Percentiles rank a stretch among this genome's conserved stretches.
Evolutionary conservation across 2,888 invertebrate genomes (phyloP).

Genomic region (Zootermopsis nevadensis): DNA sequence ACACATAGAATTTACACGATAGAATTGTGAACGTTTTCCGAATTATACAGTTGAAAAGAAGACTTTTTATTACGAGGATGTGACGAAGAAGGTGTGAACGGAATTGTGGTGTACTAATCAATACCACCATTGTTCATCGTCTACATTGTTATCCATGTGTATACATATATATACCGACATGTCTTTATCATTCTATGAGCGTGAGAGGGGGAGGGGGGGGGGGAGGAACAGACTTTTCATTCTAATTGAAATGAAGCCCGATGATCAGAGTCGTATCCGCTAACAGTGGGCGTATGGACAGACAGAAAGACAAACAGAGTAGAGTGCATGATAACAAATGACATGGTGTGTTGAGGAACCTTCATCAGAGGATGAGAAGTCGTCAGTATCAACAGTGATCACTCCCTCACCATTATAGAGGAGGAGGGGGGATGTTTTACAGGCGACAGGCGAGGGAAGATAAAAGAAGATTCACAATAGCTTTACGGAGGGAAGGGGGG

Average conservation of each 20-base stretch:
- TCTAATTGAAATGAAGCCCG: not conserved
- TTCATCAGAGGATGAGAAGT: not conserved
- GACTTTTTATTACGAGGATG: not conserved
- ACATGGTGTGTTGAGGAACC: not conserved
- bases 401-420: not conserved
- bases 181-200: not conserved
- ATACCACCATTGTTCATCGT: not conserved
- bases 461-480: not conserved
- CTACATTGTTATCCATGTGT: not conserved
- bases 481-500: not conserved
- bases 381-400: not conserved
- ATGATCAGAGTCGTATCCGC: not conserved
- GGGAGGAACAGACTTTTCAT: not conserved
- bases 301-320: not conserved
- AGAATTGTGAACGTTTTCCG: too few relatives aligned
- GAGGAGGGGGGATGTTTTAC: not conserved
- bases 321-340: slow-evolving; percentile 5
- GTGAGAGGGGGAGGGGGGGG: not conserved
- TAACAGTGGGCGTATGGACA: not conserved
- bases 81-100: not conserved
- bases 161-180: not conserved
- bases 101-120: not conserved
- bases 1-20: too few relatives aligned
- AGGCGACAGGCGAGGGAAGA: slow-evolving; percentile 6
- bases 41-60: too few relatives aligned